Evolutionary conservation across 2,797 vertebrate genomes (phyloP).

Genomic region (Phyllotis vaccarum): DNA sequence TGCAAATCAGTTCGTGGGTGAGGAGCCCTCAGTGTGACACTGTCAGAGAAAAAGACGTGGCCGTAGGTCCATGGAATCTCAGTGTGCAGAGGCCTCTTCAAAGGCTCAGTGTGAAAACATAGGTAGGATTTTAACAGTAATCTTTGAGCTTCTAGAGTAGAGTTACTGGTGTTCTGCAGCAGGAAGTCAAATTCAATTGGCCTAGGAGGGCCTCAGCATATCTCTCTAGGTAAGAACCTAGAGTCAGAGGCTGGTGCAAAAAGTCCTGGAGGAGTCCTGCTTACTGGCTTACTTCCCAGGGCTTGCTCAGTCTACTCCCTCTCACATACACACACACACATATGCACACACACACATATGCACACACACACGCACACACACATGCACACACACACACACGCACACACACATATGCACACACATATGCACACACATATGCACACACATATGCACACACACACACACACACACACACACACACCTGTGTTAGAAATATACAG

Average conservation of each 20-base stretch:
- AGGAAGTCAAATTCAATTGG: not conserved
- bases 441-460: too few species aligned
- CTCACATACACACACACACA: too few species aligned
- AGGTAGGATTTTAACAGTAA: not conserved
- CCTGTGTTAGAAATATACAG: not conserved
- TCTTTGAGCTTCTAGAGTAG: not conserved
- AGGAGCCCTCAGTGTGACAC: not conserved
- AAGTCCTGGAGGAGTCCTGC: too few species aligned
- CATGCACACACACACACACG: too few species aligned
- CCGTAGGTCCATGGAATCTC: not conserved
- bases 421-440: too few species aligned
- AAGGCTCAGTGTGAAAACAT: not conserved
- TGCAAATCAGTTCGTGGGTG: not conserved
- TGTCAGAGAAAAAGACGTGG: not conserved
- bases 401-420: too few species aligned
- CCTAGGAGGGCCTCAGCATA: not conserved
- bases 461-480: not conserved
- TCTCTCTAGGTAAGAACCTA: too few species aligned
- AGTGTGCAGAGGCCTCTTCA: not conserved
- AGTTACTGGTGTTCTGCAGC: not conserved
- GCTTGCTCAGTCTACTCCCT: too few species aligned
- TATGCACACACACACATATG: too few species aligned
- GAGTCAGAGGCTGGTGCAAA: too few species aligned
- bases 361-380: too few species aligned
- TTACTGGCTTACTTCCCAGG: too few species aligned